Evolutionary conservation across 2,888 invertebrate genomes (phyloP).

Genomic region (Xestia c-nigrum): DNA sequence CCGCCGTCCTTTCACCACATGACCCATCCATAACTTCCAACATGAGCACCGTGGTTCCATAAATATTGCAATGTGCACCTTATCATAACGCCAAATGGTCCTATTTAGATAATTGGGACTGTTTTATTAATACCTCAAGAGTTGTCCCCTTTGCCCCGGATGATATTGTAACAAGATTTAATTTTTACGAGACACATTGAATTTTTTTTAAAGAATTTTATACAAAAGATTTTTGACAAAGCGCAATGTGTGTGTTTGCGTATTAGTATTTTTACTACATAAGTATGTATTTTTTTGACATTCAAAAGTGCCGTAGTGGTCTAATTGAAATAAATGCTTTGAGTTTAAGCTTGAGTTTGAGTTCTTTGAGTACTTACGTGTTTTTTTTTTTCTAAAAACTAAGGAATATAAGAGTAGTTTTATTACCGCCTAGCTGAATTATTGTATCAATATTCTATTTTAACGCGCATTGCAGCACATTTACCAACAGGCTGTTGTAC

Average conservation of each 20-base stretch:
- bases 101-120: conserved; percentile 63
- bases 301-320: too few species aligned
- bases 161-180: conserved; percentile 49
- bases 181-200: conserved; percentile 32
- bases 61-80: conserved; percentile 76
- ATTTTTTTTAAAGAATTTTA: conserved; percentile 17
- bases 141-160: conserved; percentile 48
- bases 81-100: conserved; percentile 68
- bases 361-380: not conserved
- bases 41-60: conserved; percentile 58
- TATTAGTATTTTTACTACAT: too few species aligned
- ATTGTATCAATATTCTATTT: not conserved
- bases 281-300: not conserved
- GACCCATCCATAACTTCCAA: conserved; percentile 58
- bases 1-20: conserved; percentile 46
- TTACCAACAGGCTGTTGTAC: conserved; percentile 16
- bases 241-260: not conserved
- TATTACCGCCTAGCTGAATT: not conserved
- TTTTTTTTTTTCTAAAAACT: not conserved
- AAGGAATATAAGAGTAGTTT: not conserved
- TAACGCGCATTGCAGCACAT: conserved; percentile 3
- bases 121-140: conserved; percentile 70
- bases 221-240: not conserved
- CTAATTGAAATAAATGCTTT: too few species aligned
- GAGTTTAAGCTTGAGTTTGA: too few species aligned